phyloP scores from a whole-genome alignment of 1,140 invertebrate genomes.

The Dysdera silvatica region DNA sequence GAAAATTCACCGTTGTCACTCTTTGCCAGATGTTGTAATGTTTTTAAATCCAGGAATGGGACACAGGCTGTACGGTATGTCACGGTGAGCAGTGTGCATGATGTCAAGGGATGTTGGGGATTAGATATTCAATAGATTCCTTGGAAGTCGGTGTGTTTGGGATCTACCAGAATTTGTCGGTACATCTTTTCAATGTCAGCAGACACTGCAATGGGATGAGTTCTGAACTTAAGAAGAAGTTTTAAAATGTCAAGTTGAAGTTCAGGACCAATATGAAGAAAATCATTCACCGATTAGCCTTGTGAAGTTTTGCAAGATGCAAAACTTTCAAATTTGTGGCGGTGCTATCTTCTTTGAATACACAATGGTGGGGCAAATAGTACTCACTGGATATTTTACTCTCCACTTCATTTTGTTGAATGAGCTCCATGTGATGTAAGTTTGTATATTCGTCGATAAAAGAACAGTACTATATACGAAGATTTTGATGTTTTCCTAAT shows the following conservation, averaged over 20 bases:
- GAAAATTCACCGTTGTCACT: constrained; percentile 34
- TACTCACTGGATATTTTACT: constrained; percentile 31
- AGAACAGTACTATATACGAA: background rate
- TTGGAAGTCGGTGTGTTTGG: constrained; percentile 37
- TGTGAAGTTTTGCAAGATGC: constrained; percentile 31
- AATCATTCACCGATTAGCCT: constrained; percentile 39
- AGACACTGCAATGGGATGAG: constrained; percentile 34
- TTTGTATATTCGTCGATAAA: constrained; percentile 2
- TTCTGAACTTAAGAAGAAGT: constrained; percentile 34
- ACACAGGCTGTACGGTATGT: constrained; percentile 39
- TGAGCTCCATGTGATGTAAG: constrained; percentile 2
- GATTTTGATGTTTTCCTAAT: background rate
- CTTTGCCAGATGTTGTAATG: constrained; percentile 34
- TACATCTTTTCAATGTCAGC: constrained; percentile 42
- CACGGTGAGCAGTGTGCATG: constrained; percentile 37
- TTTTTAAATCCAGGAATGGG: constrained; percentile 38
- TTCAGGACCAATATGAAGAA: constrained; percentile 32
- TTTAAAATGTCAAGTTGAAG: constrained; percentile 32
- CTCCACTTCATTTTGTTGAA: background rate
- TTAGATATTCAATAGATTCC: constrained; percentile 43
- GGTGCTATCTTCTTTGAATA: constrained; percentile 39
- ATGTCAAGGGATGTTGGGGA: constrained; percentile 34
- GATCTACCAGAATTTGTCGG: background rate
- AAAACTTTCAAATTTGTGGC: constrained; percentile 43
- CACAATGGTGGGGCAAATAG: constrained; percentile 47